Evolutionary conservation across 1,140 invertebrate genomes (phyloP).

Genomic region (Olivierus martensii): DNA sequence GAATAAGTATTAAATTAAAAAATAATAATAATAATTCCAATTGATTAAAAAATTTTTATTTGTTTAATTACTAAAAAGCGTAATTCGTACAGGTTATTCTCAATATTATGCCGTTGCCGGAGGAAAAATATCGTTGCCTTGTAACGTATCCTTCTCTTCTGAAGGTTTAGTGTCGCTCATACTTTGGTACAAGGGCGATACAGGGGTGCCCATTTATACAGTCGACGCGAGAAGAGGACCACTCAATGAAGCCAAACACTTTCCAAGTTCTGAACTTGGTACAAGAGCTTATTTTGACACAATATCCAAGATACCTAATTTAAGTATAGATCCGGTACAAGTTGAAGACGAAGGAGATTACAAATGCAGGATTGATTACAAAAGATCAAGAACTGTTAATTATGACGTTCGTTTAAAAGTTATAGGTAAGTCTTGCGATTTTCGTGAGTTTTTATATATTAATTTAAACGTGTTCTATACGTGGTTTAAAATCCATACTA

Average conservation of each 20-base stretch:
- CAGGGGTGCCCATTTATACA: slow-evolving; percentile 21
- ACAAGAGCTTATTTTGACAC: slow-evolving; percentile 19
- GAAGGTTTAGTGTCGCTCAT: slow-evolving; percentile 62
- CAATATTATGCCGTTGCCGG: slow-evolving; percentile 46
- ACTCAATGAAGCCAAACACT: slow-evolving; percentile 17
- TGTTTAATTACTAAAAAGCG: too few relatives aligned
- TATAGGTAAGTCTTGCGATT: slow-evolving; percentile 15
- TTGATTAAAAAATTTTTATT: too few relatives aligned
- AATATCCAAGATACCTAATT: slow-evolving; percentile 41
- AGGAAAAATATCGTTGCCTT: slow-evolving; percentile 56
- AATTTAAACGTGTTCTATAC: neutral
- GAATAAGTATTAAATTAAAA: too few relatives aligned
- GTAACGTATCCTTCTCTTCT: slow-evolving; percentile 57
- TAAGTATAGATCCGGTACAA: slow-evolving; percentile 63
- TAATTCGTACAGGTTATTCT: slow-evolving; percentile 13
- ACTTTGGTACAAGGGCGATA: slow-evolving; percentile 64
- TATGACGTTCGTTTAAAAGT: slow-evolving; percentile 18
- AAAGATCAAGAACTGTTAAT: slow-evolving; percentile 59
- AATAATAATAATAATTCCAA: too few relatives aligned
- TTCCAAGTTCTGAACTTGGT: slow-evolving; percentile 13
- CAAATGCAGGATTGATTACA: slow-evolving; percentile 78
- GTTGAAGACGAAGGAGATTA: slow-evolving; percentile 70
- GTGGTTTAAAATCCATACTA: slow-evolving; percentile 28
- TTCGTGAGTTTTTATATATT: neutral
- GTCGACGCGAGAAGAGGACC: slow-evolving; percentile 20